phyloP scores from a whole-genome alignment of 2,888 invertebrate genomes.

The Eueremaeus valkanovi region DNA sequence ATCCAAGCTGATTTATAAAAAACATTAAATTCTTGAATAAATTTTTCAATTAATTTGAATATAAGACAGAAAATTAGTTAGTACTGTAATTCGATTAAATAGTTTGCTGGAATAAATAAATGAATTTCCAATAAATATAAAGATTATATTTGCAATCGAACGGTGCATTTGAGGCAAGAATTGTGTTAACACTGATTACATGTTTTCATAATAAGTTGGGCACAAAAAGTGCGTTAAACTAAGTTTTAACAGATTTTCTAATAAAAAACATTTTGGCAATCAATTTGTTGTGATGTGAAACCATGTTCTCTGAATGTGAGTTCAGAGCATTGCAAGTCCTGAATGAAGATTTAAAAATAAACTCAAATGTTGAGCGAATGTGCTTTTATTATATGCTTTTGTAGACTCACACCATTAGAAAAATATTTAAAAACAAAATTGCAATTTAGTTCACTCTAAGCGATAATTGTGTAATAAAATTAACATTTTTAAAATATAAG shows the following conservation, averaged over 20 bases:
- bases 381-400: not conserved
- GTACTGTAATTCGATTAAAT: no score
- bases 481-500: slow-evolving; percentile 6
- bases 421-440: slow-evolving; percentile 15
- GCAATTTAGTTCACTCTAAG: slow-evolving; percentile 14
- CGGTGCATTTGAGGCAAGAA: no score
- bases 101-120: no score
- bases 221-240: not conserved
- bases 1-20: no score
- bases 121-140: no score
- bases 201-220: no score
- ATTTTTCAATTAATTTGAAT: no score
- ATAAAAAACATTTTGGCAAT: slow-evolving; percentile 10
- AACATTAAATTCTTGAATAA: no score
- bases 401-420: no score
- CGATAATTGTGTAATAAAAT: slow-evolving; percentile 30
- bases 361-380: slow-evolving; percentile 1
- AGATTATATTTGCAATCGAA: no score
- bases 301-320: not conserved
- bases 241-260: not conserved
- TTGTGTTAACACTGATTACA: no score
- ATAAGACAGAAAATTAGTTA: no score
- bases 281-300: not conserved
- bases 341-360: slow-evolving; percentile 33
- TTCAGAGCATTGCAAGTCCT: slow-evolving; percentile 20